Conservation (phyloP, 1,140 invertebrate species). For the Cyclina sinensis region DNA sequence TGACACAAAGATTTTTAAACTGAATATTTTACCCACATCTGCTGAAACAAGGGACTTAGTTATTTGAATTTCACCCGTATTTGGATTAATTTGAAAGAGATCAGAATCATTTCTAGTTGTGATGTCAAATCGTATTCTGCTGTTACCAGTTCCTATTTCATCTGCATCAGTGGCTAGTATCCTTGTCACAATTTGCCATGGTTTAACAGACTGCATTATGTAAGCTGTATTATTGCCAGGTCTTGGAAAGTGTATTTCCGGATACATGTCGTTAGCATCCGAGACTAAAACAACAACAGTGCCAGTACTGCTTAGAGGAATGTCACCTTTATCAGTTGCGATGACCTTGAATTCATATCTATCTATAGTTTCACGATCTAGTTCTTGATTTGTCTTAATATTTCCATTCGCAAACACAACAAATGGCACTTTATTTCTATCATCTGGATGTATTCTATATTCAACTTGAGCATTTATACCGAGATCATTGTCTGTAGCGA, state of each 20-base stretch:
- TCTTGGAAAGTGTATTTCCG: conserved; percentile 51
- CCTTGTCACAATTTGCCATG: conserved; percentile 49
- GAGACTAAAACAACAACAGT: conserved; percentile 93
- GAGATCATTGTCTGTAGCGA: conserved; percentile 55
- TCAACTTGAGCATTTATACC: conserved; percentile 60
- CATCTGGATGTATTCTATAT: conserved; percentile 51
- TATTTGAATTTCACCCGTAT: conserved; percentile 62
- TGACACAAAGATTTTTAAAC: conserved; percentile 39
- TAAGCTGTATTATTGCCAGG: conserved; percentile 43
- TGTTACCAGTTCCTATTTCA: conserved; percentile 56
- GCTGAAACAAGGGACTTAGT: conserved; percentile 2
- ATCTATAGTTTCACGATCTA: conserved; percentile 93
- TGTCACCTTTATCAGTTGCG: conserved; percentile 69
- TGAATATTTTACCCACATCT: conserved; percentile 30
- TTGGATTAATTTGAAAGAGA: conserved; percentile 61
- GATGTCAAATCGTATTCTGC: conserved; percentile 34
- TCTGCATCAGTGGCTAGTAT: conserved; percentile 43
- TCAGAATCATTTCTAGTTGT: conserved; percentile 49
- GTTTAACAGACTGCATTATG: background rate
- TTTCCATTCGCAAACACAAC: conserved; percentile 62
- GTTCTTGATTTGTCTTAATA: conserved; percentile 69
- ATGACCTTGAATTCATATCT: conserved; percentile 92
- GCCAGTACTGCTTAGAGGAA: conserved; percentile 87
- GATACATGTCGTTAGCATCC: conserved; percentile 67
- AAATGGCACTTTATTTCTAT: conserved; percentile 47